Evolutionary conservation across 2,113 vertebrate species (phyloP).

Genomic region (Serilophus lunatus): DNA sequence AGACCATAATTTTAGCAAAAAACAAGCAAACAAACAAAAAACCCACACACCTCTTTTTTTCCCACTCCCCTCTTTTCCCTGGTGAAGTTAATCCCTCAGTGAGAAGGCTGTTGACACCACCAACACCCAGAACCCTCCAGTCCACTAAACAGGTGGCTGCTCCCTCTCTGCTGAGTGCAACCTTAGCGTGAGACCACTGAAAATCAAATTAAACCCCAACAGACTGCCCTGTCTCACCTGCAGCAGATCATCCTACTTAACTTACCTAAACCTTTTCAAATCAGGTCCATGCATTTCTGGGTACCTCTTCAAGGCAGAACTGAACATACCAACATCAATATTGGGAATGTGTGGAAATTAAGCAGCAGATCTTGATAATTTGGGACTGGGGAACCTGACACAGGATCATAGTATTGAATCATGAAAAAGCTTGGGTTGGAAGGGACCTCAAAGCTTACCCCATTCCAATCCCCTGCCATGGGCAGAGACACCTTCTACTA

Average conservation of each 20-base stretch:
- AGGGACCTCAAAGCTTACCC: background rate
- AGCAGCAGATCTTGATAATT: background rate
- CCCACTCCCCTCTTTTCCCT: background rate
- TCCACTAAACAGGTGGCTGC: background rate
- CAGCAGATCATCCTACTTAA: background rate
- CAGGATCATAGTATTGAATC: background rate
- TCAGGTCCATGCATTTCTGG: background rate
- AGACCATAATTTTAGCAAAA: background rate
- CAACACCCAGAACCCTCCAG: background rate
- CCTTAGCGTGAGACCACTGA: accelerated
- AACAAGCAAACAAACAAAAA: background rate
- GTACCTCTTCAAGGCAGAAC: background rate
- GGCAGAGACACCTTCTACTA: background rate
- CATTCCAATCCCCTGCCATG: background rate
- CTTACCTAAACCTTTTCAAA: background rate
- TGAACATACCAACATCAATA: accelerated
- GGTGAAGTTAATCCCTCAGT: background rate
- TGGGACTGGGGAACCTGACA: background rate
- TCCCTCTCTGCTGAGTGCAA: background rate
- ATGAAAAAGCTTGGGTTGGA: background rate
- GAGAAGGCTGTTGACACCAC: background rate
- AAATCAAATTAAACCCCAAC: background rate
- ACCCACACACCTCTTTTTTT: accelerated
- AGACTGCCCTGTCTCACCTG: background rate
- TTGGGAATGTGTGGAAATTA: background rate